phyloP scores from a whole-genome alignment of 1,140 invertebrate genomes.

The Philopotamus ludificatus region DNA sequence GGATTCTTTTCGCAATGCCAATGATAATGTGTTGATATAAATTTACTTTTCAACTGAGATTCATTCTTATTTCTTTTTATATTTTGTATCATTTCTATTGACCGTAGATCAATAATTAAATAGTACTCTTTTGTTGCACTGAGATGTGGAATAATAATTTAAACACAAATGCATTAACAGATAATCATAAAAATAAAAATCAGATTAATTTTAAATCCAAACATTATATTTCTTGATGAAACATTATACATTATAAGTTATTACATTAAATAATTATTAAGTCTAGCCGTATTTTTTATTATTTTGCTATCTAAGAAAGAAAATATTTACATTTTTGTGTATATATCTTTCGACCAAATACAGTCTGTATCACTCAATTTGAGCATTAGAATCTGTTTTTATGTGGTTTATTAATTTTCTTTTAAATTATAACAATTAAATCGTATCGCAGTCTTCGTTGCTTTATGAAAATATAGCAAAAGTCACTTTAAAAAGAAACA shows the following conservation, averaged over 20 bases:
- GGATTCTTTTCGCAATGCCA: no score
- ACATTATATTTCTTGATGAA: conserved; percentile 39
- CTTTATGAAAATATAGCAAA: conserved; percentile 10
- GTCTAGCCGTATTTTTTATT: conserved; percentile 40
- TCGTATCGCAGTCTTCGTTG: conserved; percentile 20
- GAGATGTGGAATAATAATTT: no score
- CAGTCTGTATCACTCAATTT: conserved; percentile 32
- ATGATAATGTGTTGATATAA: no score
- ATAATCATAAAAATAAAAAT: background rate
- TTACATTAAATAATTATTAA: conserved; percentile 42
- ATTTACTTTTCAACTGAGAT: no score
- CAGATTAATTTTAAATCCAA: conserved; percentile 32
- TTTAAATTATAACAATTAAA: conserved; percentile 25
- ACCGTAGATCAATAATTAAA: no score
- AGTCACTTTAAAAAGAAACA: no score
- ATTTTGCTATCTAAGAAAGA: conserved; percentile 42
- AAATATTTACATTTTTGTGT: conserved; percentile 35
- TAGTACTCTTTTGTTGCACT: no score
- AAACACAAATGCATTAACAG: no score
- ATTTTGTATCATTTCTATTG: no score
- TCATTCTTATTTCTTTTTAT: no score
- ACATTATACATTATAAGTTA: conserved; percentile 40
- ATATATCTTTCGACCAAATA: conserved; percentile 7
- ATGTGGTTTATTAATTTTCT: conserved; percentile 21
- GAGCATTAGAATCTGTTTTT: conserved; percentile 36